Evolutionary conservation across 2,797 vertebrate genomes (phyloP).

Genomic region (Diceros bicornis): DNA sequence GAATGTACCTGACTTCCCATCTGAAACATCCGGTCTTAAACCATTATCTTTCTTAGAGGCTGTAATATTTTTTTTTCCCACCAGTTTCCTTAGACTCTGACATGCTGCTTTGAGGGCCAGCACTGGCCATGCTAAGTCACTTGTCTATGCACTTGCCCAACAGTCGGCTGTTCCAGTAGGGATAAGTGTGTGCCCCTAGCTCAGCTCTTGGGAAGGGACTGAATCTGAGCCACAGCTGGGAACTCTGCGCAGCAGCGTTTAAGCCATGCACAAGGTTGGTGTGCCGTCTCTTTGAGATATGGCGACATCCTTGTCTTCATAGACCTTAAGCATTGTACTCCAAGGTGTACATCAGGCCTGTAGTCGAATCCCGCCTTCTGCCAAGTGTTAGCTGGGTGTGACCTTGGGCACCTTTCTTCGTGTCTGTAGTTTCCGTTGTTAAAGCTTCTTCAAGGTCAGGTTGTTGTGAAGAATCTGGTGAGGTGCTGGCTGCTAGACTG

Average conservation of each 20-base stretch:
- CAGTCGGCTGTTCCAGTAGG: not conserved
- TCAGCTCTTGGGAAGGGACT: not conserved
- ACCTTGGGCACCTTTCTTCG: not conserved
- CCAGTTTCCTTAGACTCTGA: not conserved
- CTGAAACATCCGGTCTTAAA: not conserved
- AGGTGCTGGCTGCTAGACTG: not conserved
- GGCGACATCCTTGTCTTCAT: not conserved
- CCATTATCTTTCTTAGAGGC: not conserved
- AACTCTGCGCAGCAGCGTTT: rapidly evolving
- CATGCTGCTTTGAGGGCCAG: not conserved
- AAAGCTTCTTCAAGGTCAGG: not conserved
- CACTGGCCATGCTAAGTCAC: not conserved
- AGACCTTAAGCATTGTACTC: too few relatives aligned
- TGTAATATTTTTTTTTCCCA: not conserved
- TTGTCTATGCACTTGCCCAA: too few relatives aligned
- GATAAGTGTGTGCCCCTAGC: too few relatives aligned
- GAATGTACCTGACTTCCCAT: not conserved
- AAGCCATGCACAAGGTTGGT: not conserved
- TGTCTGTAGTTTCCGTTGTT: not conserved
- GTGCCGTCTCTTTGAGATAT: not conserved
- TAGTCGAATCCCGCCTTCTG: not conserved
- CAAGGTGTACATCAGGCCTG: not conserved
- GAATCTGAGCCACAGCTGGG: not conserved
- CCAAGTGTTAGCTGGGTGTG: not conserved
- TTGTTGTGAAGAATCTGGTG: not conserved